Conservation (phyloP, 2,113 vertebrate species). For the Clupea harengus region DNA sequence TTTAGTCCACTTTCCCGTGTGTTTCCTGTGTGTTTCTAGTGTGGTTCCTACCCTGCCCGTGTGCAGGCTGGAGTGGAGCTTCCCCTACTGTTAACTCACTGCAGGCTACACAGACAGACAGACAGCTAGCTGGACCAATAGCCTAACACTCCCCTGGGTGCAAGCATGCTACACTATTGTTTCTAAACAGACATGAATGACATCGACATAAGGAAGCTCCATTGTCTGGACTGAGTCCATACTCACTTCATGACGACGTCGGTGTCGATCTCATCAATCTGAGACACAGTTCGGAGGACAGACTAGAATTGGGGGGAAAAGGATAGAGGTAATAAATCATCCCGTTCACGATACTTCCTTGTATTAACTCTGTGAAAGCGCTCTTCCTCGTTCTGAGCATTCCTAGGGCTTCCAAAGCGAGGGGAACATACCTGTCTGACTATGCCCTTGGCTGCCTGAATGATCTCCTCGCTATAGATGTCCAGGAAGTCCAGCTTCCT, state of each 20-base stretch:
- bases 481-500: constrained; percentile 96
- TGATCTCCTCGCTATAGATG: constrained; percentile 93
- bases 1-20: too few species aligned
- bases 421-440: constrained; percentile 82
- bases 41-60: too few species aligned
- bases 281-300: constrained; percentile 81
- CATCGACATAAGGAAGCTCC: neutral
- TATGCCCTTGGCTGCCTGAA: constrained; percentile 84
- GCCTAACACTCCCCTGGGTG: too few species aligned
- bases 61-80: too few species aligned
- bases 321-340: neutral
- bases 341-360: neutral
- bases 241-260: constrained; percentile 90
- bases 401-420: neutral
- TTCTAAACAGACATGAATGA: neutral
- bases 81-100: too few species aligned
- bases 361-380: neutral
- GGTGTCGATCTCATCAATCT: constrained; percentile 88
- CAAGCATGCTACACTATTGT: neutral
- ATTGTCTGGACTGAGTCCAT: constrained; percentile 21
- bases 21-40: too few species aligned
- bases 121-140: too few species aligned
- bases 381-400: neutral
- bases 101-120: neutral
- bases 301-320: constrained; percentile 69